Conservation (phyloP, 2,797 vertebrate genomes). For the Clarias platycephalus region DNA sequence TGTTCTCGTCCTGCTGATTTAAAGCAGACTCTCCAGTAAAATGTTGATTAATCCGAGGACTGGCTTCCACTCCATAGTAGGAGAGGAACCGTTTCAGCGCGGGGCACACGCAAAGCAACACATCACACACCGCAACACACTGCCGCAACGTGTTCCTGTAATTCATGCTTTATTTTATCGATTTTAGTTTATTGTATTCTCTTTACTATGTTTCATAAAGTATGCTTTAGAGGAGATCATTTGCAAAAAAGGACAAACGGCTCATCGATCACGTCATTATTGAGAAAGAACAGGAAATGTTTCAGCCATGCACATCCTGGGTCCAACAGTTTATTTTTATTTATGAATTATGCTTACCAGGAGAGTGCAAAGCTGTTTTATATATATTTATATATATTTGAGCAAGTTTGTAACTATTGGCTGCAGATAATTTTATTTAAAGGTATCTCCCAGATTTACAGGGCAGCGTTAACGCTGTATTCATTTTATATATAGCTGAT, state of each 20-base stretch:
- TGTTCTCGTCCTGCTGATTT: not conserved
- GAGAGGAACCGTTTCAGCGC: conserved; percentile 4
- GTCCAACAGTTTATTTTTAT: not conserved
- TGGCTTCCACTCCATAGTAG: conserved; percentile 9
- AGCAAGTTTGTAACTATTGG: conserved; percentile 49
- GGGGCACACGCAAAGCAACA: not conserved
- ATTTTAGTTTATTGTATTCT: conserved; percentile 17
- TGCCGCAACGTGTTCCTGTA: not conserved
- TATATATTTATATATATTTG: conserved; percentile 45
- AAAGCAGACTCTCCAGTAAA: not conserved
- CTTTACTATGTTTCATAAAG: not conserved
- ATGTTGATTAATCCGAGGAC: not conserved
- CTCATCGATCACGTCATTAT: not conserved
- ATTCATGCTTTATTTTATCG: conserved; percentile 49
- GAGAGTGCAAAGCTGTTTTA: not conserved
- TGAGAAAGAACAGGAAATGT: not conserved
- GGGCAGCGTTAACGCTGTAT: not conserved
- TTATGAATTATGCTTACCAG: not conserved
- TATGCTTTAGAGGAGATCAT: not conserved
- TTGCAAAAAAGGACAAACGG: not conserved
- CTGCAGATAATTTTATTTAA: conserved; percentile 18
- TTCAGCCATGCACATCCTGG: not conserved
- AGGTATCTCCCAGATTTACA: not conserved
- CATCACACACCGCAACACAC: not conserved
- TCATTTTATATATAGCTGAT: not conserved